Percentiles rank a stretch among this genome's conserved stretches.
Evolutionary conservation across 2,797 vertebrate genomes (phyloP).

Genomic region (Dallia pectoralis): DNA sequence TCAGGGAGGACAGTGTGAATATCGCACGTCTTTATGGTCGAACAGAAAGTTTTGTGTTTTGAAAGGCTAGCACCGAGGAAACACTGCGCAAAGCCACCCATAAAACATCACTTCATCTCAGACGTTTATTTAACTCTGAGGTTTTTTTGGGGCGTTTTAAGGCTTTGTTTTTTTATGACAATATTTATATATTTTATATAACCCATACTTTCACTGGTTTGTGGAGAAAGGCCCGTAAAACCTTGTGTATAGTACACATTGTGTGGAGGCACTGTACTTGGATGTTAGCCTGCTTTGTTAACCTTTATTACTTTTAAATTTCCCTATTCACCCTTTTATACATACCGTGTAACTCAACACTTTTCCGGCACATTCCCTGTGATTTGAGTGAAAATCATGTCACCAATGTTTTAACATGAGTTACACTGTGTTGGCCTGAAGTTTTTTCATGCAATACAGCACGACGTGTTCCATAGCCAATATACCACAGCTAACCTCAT

Average conservation of each 20-base stretch:
- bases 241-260: neutral
- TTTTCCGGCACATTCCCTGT: neutral
- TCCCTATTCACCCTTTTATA: neutral
- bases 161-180: conserved; percentile 19
- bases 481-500: too few relatives aligned
- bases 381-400: neutral
- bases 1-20: conserved; percentile 33
- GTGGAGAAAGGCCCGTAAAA: conserved; percentile 14
- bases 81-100: conserved; percentile 22
- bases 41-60: conserved; percentile 32
- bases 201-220: conserved; percentile 20
- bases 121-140: conserved; percentile 13
- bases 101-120: conserved; percentile 25
- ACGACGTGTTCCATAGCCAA: too few relatives aligned
- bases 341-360: neutral
- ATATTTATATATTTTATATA: conserved; percentile 14
- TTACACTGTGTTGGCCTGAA: neutral
- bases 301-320: neutral
- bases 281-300: neutral
- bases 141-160: conserved; percentile 1
- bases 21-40: conserved; percentile 36
- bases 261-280: neutral
- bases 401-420: neutral
- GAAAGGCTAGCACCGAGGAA: conserved; percentile 25
- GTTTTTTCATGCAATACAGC: neutral